These are phyloP conservation scores for Leptosomus discolor DNA, from an alignment of 2,113 vertebrate species.

Conservation along the genomic window DNA sequence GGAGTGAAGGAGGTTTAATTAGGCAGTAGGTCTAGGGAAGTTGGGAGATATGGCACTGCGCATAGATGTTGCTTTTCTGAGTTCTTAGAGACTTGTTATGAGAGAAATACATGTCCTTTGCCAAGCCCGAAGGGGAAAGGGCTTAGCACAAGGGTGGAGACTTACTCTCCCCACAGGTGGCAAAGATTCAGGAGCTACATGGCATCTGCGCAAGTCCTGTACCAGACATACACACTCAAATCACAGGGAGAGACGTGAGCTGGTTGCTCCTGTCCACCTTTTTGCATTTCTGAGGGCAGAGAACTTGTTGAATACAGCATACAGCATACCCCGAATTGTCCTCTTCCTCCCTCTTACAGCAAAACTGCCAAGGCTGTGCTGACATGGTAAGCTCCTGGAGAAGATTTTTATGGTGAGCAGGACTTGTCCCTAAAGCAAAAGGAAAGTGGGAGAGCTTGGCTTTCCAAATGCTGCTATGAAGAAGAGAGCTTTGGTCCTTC, in stretches of 20 bases:
- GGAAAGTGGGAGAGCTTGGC: neutral
- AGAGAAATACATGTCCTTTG: neutral
- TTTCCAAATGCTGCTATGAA: neutral
- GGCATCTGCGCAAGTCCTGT: neutral
- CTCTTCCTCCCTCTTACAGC: neutral
- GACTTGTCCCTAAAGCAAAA: neutral
- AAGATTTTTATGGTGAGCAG: neutral
- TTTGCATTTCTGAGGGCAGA: neutral
- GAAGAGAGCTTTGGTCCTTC: neutral
- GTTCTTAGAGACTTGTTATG: neutral
- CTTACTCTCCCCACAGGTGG: neutral
- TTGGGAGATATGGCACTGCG: neutral
- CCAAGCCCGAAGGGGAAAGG: constrained; percentile 21
- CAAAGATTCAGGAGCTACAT: neutral
- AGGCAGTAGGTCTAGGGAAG: neutral
- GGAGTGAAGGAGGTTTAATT: constrained; percentile 40
- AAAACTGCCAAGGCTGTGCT: neutral
- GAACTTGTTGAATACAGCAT: neutral
- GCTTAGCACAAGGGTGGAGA: constrained; percentile 5
- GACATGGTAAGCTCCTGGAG: neutral
- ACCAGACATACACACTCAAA: neutral
- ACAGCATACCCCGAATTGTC: neutral
- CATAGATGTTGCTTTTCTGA: neutral
- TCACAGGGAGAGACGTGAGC: neutral
- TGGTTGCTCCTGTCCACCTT: neutral